Base-by-base conservation (phyloP, 2,113 vertebrate genomes). In the Scalopus aquaticus region DNA sequence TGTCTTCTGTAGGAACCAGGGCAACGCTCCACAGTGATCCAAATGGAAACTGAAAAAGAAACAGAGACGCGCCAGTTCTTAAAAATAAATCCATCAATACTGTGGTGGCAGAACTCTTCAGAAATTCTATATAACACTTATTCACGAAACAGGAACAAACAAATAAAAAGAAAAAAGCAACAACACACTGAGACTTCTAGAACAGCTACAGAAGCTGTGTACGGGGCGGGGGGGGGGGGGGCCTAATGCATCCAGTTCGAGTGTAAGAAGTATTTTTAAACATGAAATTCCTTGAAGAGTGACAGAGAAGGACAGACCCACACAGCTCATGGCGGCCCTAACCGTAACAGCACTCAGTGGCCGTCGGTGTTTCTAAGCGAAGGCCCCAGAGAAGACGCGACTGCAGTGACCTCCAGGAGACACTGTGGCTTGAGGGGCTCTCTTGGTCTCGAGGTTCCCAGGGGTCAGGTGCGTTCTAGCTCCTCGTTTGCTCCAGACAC, bases 1-100 rank as follows among this genome's bases (percentile, higher is more conserved):
- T 17, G 99, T 99, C 97, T 99, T 99, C 97, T 99, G 99, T 56
- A 99, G 98, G 98, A 99, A 99, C 99, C 99, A 99, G 3, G 99
- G 99, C 95, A 99, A 98, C 72, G 99, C 99, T 22, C 99, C 99
- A 97, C 99, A 99, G 97, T 99, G 99, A 98, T 99, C 99, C 98
- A 99, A 97, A 96, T 99, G 99, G 96, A 99, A 99, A 96, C 99
- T 99, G 86, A 89, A 85, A 96, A 88, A 0, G 83, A 87, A 80
- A 86, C 15, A 96, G 16, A 97, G 1, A 74, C 56, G 91, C 49
- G 35, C 97, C 46, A 93, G 42, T 49, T 82, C 0, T 28, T 65
- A 54, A 56, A 73, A 95, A n/a, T 26, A 67, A 3, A 35, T 3
- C 46, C 2, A 35, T 16, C 6, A 85, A 6, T 49, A 0, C 39